Percentiles rank a stretch among this genome's conserved stretches.
These are phyloP conservation scores for Phoxinus dragarum DNA, from an alignment of 2,797 vertebrate species.

Conservation along the genomic window DNA sequence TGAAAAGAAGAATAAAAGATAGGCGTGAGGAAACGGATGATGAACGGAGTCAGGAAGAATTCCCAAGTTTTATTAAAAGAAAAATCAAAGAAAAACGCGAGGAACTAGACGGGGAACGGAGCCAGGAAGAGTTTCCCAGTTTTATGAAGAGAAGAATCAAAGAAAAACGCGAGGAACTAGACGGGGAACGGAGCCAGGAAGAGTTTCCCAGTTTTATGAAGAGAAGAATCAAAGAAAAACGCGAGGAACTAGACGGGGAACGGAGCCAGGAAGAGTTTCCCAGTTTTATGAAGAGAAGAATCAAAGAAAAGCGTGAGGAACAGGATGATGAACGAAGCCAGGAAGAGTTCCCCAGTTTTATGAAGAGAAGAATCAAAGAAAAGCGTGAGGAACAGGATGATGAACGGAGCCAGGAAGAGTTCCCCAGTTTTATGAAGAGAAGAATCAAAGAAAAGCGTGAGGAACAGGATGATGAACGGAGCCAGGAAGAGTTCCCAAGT, in stretches of 20 bases:
- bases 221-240: constrained; percentile 58
- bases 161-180: constrained; percentile 33
- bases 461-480: constrained; percentile 59
- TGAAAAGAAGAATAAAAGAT: constrained; percentile 45
- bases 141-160: constrained; percentile 9
- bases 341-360: constrained; percentile 51
- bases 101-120: constrained; percentile 58
- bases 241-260: constrained; percentile 67
- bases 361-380: not conserved
- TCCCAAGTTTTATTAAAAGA: constrained; percentile 36
- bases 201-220: constrained; percentile 62
- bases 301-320: constrained; percentile 63
- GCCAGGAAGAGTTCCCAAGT: constrained; percentile 43
- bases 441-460: not conserved
- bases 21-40: constrained; percentile 62
- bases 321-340: constrained; percentile 64
- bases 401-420: constrained; percentile 49
- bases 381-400: constrained; percentile 50
- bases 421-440: constrained; percentile 39
- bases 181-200: constrained; percentile 60
- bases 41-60: constrained; percentile 65
- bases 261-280: constrained; percentile 64
- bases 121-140: constrained; percentile 9
- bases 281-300: constrained; percentile 14
- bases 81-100: not conserved